Evolutionary conservation across 2,888 invertebrate species (phyloP).

Genomic region (Tenthredo distinguenda): DNA sequence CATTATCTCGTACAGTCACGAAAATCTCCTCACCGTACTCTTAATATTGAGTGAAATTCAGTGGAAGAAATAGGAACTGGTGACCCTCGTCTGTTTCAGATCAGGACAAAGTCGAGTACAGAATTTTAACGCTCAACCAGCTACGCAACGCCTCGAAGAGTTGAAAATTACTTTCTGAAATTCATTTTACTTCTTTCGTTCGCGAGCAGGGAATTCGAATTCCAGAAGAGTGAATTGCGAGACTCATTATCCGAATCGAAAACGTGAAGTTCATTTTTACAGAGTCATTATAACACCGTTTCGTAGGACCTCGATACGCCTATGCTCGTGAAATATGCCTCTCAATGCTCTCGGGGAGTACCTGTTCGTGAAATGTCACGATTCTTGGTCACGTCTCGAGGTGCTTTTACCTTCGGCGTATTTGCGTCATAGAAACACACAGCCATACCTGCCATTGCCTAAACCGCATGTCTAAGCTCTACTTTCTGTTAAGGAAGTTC

Average conservation of each 20-base stretch:
- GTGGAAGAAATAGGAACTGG: conserved; percentile 1
- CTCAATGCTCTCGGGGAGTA: not conserved
- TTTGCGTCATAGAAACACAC: not conserved
- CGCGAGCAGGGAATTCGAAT: not conserved
- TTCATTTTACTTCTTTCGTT: not conserved
- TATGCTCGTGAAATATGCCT: not conserved
- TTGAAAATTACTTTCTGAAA: conserved; percentile 13
- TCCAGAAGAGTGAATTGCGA: not conserved
- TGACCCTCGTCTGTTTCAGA: conserved; percentile 24
- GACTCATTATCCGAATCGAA: not conserved
- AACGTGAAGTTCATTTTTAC: not conserved
- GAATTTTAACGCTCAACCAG: not conserved
- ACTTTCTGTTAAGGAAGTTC: not conserved
- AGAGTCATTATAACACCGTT: not conserved
- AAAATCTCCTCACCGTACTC: not conserved
- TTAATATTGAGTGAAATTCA: conserved; percentile 12
- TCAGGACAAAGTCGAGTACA: not conserved
- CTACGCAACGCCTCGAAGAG: not conserved
- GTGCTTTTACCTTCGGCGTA: not conserved
- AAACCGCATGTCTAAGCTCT: not conserved
- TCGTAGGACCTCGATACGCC: too few species aligned
- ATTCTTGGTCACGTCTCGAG: not conserved
- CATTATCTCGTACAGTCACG: not conserved
- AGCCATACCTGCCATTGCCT: not conserved
- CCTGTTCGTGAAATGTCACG: not conserved